Conservation (phyloP, 2,888 invertebrate species). For the Marasmarcha lunaedactyla region DNA sequence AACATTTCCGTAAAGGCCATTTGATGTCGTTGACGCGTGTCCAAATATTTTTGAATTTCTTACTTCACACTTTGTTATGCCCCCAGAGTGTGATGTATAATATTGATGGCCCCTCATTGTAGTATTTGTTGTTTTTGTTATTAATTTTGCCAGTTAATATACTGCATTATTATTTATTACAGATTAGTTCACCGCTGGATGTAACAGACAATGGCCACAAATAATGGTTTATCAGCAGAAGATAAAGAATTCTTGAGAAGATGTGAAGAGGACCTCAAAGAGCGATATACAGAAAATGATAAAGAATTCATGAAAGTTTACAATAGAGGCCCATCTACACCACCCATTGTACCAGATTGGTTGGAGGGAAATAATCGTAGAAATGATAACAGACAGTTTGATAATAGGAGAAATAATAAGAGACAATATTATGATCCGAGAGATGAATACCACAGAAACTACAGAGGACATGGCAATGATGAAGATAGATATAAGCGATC, state of each 20-base stretch:
- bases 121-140: too few relatives aligned
- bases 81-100: too few relatives aligned
- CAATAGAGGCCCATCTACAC: constrained; percentile 44
- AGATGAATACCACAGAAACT: constrained; percentile 12
- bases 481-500: not conserved
- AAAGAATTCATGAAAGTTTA: constrained; percentile 67
- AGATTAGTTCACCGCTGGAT: too few relatives aligned
- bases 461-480: constrained; percentile 12
- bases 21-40: too few relatives aligned
- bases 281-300: constrained; percentile 74
- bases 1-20: too few relatives aligned
- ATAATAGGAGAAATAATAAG: constrained; percentile 20
- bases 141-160: too few relatives aligned
- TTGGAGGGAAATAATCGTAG: constrained; percentile 32
- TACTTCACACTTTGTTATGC: too few relatives aligned
- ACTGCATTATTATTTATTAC: too few relatives aligned
- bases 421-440: constrained; percentile 20
- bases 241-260: constrained; percentile 71
- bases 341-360: constrained; percentile 74
- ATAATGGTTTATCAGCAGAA: constrained; percentile 48
- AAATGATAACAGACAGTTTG: constrained; percentile 36
- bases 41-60: too few relatives aligned
- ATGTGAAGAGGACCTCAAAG: constrained; percentile 73
- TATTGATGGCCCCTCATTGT: too few relatives aligned
- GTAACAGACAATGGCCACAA: too few relatives aligned